Evolutionary conservation across 2,113 vertebrate genomes (phyloP).

Genomic region (Ornithorhynchus anatinus): DNA sequence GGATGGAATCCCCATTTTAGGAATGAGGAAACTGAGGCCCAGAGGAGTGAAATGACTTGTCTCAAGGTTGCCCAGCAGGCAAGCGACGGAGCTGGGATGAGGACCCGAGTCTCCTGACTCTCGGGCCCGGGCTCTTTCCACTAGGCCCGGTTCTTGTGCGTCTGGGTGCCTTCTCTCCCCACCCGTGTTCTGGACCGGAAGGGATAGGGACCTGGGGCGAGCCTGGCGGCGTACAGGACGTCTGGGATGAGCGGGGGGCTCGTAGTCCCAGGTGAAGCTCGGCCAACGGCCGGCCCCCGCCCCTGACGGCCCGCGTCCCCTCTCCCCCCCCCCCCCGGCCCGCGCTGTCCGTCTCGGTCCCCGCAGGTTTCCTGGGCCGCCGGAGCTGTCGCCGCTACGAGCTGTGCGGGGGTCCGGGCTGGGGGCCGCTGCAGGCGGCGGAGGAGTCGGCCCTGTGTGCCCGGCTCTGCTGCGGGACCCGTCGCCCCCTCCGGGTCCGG

Average conservation of each 20-base stretch:
- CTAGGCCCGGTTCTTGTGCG: not conserved
- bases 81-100: too few relatives aligned
- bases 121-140: not conserved
- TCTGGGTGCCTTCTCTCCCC: not conserved
- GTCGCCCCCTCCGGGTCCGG: constrained; percentile 84
- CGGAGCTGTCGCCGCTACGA: constrained; percentile 87
- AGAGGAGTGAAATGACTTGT: too few relatives aligned
- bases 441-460: constrained; percentile 88
- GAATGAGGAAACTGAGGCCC: too few relatives aligned
- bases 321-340: not conserved
- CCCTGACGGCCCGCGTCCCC: not conserved
- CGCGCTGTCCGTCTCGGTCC: not conserved
- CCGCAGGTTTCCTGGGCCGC: constrained; percentile 79
- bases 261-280: not conserved
- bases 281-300: not conserved
- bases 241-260: too few relatives aligned
- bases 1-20: too few relatives aligned
- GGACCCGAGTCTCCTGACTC: too few relatives aligned
- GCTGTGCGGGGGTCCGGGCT: constrained; percentile 83
- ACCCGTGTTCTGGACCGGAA: too few relatives aligned
- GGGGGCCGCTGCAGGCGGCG: constrained; percentile 83
- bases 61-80: too few relatives aligned
- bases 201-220: too few relatives aligned
- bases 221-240: too few relatives aligned
- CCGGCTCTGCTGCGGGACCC: constrained; percentile 85